Evolutionary conservation across 2,113 vertebrate genomes (phyloP).

Genomic region (Ceuthmochares aereus): DNA sequence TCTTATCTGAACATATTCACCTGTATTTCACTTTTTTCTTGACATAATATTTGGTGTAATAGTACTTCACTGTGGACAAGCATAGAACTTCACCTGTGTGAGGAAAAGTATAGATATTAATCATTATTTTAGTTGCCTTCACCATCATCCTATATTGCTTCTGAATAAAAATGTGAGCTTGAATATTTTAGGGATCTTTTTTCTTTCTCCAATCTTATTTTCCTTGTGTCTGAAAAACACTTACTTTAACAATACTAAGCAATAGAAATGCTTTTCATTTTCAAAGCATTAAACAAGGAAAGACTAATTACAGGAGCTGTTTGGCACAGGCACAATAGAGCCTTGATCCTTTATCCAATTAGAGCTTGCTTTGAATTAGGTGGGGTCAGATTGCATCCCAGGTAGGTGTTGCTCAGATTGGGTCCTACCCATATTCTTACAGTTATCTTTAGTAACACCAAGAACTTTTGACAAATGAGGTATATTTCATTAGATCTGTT

Average conservation of each 20-base stretch:
- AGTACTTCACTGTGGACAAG: background rate
- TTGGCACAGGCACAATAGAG: background rate
- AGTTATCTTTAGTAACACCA: slow-evolving; percentile 14
- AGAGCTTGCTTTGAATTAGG: slow-evolving; percentile 1
- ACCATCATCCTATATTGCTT: background rate
- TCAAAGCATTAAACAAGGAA: slow-evolving; percentile 9
- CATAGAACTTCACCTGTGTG: background rate
- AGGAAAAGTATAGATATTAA: background rate
- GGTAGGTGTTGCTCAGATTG: background rate
- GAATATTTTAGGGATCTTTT: background rate
- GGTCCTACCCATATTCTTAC: background rate
- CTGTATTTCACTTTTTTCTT: background rate
- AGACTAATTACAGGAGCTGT: slow-evolving; percentile 10
- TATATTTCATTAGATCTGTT: background rate
- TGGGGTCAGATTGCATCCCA: slow-evolving; percentile 10
- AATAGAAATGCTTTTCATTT: background rate
- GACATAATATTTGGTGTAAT: background rate
- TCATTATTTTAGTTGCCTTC: background rate
- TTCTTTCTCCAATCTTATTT: background rate
- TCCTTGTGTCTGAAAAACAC: background rate
- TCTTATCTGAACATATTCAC: background rate
- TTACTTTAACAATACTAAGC: background rate
- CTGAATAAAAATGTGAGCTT: background rate
- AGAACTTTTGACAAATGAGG: slow-evolving; percentile 19
- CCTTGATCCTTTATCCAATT: slow-evolving; percentile 29